A percentile compares a stretch with the other conserved stretches of the same genome.
Conservation (phyloP, 2,113 vertebrate species). For the Piaya cayana region DNA sequence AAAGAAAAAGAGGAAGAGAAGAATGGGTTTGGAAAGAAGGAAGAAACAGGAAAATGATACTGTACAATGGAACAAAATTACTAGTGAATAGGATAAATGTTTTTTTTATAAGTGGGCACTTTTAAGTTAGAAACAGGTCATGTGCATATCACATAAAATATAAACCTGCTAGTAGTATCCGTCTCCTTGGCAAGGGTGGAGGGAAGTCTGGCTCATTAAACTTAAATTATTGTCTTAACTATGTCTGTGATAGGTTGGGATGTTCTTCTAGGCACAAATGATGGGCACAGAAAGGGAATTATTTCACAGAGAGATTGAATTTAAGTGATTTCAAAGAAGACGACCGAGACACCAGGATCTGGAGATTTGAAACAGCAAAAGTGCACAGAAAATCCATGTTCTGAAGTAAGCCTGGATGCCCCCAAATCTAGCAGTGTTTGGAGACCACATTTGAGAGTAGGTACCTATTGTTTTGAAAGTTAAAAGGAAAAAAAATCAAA, state of each 20-base stretch:
- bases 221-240: background rate
- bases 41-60: background rate
- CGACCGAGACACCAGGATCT: background rate
- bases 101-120: background rate
- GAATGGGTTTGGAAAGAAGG: background rate
- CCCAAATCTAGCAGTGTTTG: background rate
- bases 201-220: slow-evolving; percentile 1
- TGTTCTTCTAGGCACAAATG: background rate
- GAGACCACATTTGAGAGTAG: background rate
- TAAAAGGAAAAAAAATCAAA: background rate
- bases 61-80: background rate
- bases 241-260: background rate
- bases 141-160: background rate
- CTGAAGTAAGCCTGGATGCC: background rate
- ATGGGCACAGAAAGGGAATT: background rate
- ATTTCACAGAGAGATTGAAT: background rate
- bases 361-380: background rate
- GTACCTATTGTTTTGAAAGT: background rate
- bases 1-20: background rate
- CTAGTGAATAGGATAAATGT: background rate
- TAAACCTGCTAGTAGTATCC: background rate
- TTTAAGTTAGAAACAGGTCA: background rate
- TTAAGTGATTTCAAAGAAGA: background rate
- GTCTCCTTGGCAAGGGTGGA: background rate
- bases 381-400: background rate